These are phyloP conservation scores for Cebidichthys violaceus DNA, from an alignment of 2,113 vertebrate species.

Conservation along the genomic window DNA sequence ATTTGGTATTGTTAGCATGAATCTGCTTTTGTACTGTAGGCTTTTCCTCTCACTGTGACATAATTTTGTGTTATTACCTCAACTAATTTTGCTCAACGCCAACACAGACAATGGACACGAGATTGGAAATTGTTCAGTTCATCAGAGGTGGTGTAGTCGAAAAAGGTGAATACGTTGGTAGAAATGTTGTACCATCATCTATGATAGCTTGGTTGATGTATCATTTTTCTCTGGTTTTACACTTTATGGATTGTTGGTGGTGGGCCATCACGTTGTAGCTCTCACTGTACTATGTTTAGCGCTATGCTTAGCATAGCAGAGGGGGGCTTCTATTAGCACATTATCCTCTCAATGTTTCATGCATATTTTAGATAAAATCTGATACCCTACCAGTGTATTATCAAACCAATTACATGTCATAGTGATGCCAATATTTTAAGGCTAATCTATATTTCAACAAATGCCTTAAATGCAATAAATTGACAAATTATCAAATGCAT, in stretches of 20 bases:
- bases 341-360: slow-evolving; percentile 19
- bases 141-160: neutral
- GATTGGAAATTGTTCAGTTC: slow-evolving; percentile 5
- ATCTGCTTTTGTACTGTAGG: slow-evolving; percentile 18
- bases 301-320: slow-evolving; percentile 36
- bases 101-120: neutral
- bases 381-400: slow-evolving; percentile 17
- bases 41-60: slow-evolving; percentile 19
- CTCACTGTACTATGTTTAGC: slow-evolving; percentile 24
- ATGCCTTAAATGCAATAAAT: slow-evolving; percentile 75
- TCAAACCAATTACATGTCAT: slow-evolving; percentile 17
- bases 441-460: slow-evolving; percentile 59
- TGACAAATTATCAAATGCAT: slow-evolving; percentile 30
- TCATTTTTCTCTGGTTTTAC: slow-evolving; percentile 24
- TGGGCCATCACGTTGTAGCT: slow-evolving; percentile 49
- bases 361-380: slow-evolving; percentile 27
- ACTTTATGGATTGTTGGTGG: slow-evolving; percentile 52
- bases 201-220: slow-evolving; percentile 18
- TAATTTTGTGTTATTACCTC: slow-evolving; percentile 31
- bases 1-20: slow-evolving; percentile 20
- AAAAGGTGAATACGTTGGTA: neutral
- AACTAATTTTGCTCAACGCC: slow-evolving; percentile 40
- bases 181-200: neutral
- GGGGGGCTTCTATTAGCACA: slow-evolving; percentile 10
- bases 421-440: slow-evolving; percentile 58